phyloP scores from a whole-genome alignment of 2,113 vertebrate genomes.

The Macquaria australasica region DNA sequence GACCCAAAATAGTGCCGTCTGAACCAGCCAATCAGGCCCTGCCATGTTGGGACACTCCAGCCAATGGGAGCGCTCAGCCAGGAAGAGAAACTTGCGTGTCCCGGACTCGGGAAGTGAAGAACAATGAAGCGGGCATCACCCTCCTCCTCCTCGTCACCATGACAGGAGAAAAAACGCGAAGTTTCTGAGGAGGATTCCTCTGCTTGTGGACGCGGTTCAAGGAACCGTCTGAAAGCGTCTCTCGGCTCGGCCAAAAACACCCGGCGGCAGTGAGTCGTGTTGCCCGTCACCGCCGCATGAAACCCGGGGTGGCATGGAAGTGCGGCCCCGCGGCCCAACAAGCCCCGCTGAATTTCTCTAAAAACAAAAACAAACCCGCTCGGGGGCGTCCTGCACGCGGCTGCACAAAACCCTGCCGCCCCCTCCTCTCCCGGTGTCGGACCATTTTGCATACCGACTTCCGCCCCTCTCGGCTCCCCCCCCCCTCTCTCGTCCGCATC shows the following conservation, averaged over 20 bases:
- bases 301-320: neutral
- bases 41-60: slow-evolving; percentile 84
- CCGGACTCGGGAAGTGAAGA: slow-evolving; percentile 55
- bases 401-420: neutral
- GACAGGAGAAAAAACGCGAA: slow-evolving; percentile 16
- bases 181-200: slow-evolving; percentile 22
- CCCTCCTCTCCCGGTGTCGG: slow-evolving; percentile 58
- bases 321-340: neutral
- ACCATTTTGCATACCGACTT: slow-evolving; percentile 82
- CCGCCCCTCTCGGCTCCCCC: slow-evolving; percentile 74
- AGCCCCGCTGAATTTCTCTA: neutral
- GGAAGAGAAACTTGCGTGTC: slow-evolving; percentile 66
- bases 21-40: slow-evolving; percentile 79
- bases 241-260: neutral
- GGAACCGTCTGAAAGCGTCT: too few species aligned
- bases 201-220: too few species aligned
- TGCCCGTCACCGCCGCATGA: neutral
- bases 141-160: slow-evolving; percentile 41
- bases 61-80: slow-evolving; percentile 77
- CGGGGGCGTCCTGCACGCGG: neutral
- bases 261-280: neutral
- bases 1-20: neutral
- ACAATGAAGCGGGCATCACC: slow-evolving; percentile 65
- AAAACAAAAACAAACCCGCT: slow-evolving; percentile 11
- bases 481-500: slow-evolving; percentile 60